Percentiles rank a stretch among this genome's conserved stretches.
Conservation (phyloP, 2,113 vertebrate species). For the Phaetusa simplex region DNA sequence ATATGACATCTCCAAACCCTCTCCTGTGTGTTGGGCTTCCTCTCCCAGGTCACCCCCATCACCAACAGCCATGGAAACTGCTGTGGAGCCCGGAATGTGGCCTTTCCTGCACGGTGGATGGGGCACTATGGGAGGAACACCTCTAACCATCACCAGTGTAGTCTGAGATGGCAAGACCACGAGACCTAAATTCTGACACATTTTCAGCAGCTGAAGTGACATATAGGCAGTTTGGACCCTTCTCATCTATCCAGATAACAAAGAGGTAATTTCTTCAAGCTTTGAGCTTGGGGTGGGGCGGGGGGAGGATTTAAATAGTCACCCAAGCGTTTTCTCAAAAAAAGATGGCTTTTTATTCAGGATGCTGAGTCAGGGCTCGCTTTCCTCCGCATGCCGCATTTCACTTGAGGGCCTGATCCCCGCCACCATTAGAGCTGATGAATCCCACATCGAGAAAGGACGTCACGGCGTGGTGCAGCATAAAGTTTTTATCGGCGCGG, state of each 20-base stretch:
- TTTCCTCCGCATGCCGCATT: not conserved
- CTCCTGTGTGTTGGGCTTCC: not conserved
- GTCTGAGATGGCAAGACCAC: not conserved
- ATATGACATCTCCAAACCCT: not conserved
- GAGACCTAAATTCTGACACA: not conserved
- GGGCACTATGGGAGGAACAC: rapidly evolving
- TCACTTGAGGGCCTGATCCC: not conserved
- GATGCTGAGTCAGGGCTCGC: slow-evolving; percentile 42
- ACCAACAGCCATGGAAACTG: not conserved
- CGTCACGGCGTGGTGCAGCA: not conserved
- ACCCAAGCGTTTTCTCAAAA: rapidly evolving
- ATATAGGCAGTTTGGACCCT: not conserved
- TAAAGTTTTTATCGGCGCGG: slow-evolving; percentile 58
- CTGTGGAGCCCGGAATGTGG: not conserved
- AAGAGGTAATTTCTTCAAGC: not conserved
- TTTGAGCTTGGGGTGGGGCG: not conserved
- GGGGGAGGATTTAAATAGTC: not conserved
- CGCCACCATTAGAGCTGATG: slow-evolving; percentile 12
- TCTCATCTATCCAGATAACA: not conserved
- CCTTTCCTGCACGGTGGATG: not conserved
- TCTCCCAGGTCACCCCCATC: not conserved
- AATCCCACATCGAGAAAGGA: not conserved
- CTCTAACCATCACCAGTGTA: not conserved
- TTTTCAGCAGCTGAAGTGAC: not conserved
- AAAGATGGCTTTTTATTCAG: not conserved